Base-by-base conservation (phyloP, 2,797 vertebrate genomes). In the Choloepus didactylus region DNA sequence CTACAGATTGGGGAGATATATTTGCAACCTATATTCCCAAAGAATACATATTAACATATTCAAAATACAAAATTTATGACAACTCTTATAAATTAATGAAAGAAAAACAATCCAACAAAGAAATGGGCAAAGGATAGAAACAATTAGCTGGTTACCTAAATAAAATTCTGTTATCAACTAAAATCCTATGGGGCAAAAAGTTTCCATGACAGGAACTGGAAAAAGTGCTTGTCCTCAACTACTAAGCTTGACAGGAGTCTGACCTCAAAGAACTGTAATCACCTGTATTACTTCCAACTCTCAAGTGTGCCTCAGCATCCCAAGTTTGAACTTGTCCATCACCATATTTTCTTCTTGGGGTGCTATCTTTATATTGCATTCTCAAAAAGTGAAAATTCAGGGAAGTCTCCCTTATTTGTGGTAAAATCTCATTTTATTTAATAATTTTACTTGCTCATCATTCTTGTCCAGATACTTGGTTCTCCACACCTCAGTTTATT, bases 381-480 rank as follows among this genome's bases (percentile, higher is more conserved):
- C 44, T 87, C 35, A 38, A 91, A 85, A 49, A 66, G 5, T 83
- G 10, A 91, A 66, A 95, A 80, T 60, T 93, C 66, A 88, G 72
- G 51, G 86, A 18, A 81, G 29, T 79, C 51, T 87, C 12, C 72
- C 75, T 77, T 64, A 92, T 27, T 67, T 87, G 72, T 60, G 18
- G 90, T 54, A 27, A 83, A 93, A 95, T 83, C 8, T 70, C 79
- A 79, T 4, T 51, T 83, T 64, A 94, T 54, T 92, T 96, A 35
- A 79, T 38, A 84, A 73, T 60, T 64, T 85, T 67, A 88, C 29
- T 80, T 89, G 38, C 66, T 79, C 18, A 67, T 3, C 73, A 9
- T 88, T 85, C 85, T 41, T 19, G 46, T 72, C 56, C n/a, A 79
- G 56, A 83, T 38, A 77, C 31, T 60, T 83, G 38, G 29, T 90